Base-by-base conservation (phyloP, 2,797 vertebrate species). In the Poeciliopsis turneri region DNA sequence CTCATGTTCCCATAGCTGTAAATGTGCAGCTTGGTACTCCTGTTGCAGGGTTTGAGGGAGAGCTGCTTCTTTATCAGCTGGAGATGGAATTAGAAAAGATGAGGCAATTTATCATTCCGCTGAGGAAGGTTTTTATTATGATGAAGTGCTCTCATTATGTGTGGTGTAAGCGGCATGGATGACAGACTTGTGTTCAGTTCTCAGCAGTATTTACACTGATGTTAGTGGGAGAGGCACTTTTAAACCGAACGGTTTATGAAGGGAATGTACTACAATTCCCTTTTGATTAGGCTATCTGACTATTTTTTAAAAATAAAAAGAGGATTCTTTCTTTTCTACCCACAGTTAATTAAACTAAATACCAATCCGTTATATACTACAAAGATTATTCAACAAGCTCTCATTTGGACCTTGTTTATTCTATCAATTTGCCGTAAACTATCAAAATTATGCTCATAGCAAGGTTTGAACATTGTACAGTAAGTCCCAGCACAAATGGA, bases 151-250 rank as follows among this genome's bases (percentile, higher is more conserved):
- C 76, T 81, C 75, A 77, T 87, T 87, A 78, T 70, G 64, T 78
- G 10, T 23, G 72, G 57, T 43, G 2, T 74, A 78, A 86, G 85
- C 76, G 75, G 20, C 28, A 74, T 30, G 28, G 70, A 66, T 25
- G 74, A 78, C 75, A 83, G 87, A 85, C 82, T 79, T 71, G 78
- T 49, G 46, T 51, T 89, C 25, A n/a, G 74, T 81, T 87, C 78
- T 78, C 59, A 43, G 68, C 20, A 20, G 71, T 43, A 25, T 43
- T 69, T 69, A 69, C 36, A 41, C 36, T 1, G 20, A 68, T 41
- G 9, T 23, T 68, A 12, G 36, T 41, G 36, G 33, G 46, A 39
- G 43, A 71, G 45, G 59, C 28, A 41, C 10, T 59, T 33, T 64
- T 1, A 55, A 68, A 41, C 64, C 23, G 1, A 66, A 66, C 28